Conservation (phyloP, 64 coral and sea anemone species). For the Cladopsammia gracilis region DNA sequence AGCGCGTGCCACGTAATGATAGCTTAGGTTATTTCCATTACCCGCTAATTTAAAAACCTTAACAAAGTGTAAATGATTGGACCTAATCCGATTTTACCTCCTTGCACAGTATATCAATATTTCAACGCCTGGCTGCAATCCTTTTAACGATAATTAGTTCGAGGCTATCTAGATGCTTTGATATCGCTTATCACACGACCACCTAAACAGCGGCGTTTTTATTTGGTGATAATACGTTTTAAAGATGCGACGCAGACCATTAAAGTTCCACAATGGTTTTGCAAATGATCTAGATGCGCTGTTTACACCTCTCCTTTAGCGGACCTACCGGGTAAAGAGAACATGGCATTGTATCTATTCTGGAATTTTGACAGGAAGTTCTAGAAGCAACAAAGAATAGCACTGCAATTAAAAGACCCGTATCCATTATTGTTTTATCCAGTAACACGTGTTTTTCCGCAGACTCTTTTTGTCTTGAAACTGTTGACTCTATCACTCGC, state of each 20-base stretch:
- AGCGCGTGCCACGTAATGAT: not conserved
- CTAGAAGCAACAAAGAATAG: not conserved
- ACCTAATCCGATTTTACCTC: constrained; percentile 31
- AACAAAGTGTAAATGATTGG: constrained; percentile 16
- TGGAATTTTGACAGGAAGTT: constrained; percentile 21
- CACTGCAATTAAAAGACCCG: too few species aligned
- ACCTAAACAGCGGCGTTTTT: not conserved
- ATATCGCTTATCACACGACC: not conserved
- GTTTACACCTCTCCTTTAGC: too few species aligned
- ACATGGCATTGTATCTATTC: not conserved
- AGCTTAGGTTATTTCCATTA: not conserved
- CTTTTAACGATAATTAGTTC: constrained; percentile 24
- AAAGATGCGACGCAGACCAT: not conserved
- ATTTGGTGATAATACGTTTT: not conserved
- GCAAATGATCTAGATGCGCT: too few species aligned
- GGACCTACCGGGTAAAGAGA: too few species aligned
- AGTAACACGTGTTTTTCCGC: constrained; percentile 19
- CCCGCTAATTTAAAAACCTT: not conserved
- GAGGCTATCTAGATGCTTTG: not conserved
- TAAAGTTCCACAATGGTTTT: too few species aligned
- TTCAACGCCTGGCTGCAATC: constrained; percentile 5
- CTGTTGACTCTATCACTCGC: not conserved
- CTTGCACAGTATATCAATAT: not conserved
- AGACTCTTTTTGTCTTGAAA: not conserved
- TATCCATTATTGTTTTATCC: not conserved